These are phyloP conservation scores for Orchesellides sinensis DNA, from an alignment of 2,888 invertebrate genomes.

Conservation along the genomic window DNA sequence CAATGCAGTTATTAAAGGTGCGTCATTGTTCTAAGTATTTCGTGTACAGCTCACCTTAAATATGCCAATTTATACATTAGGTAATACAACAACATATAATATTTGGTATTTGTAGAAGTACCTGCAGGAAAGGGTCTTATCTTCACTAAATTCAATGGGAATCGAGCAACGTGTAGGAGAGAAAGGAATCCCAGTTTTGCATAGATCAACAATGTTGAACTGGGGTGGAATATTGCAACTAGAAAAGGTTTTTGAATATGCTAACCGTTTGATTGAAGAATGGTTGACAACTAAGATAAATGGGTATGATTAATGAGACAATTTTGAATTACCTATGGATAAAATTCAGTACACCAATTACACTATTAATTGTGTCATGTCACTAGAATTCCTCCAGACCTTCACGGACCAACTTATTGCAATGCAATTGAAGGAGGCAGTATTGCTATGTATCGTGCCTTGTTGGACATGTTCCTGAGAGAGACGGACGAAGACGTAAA, in stretches of 20 bases:
- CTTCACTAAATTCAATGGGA: neutral
- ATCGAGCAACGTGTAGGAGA: conserved; percentile 22
- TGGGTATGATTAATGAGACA: neutral
- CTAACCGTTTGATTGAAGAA: neutral
- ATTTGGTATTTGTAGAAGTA: conserved; percentile 18
- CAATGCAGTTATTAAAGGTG: conserved; percentile 22
- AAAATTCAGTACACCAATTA: too few relatives aligned
- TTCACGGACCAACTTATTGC: conserved; percentile 55
- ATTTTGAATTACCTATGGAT: too few relatives aligned
- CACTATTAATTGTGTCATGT: too few relatives aligned
- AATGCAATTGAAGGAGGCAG: conserved; percentile 48
- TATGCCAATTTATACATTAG: neutral
- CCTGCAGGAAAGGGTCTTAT: neutral
- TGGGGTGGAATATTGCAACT: conserved; percentile 61
- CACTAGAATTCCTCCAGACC: conserved; percentile 63
- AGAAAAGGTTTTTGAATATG: conserved; percentile 25
- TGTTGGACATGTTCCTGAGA: neutral
- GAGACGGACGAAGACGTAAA: conserved; percentile 23
- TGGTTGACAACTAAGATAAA: conserved; percentile 18
- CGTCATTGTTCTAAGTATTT: neutral
- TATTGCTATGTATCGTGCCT: neutral
- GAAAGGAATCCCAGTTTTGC: conserved; percentile 42
- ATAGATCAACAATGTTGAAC: conserved; percentile 40
- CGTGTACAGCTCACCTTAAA: neutral
- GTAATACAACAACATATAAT: neutral